These are phyloP conservation scores for Argya squamiceps DNA, from an alignment of 2,797 vertebrate species.

Conservation along the genomic window DNA sequence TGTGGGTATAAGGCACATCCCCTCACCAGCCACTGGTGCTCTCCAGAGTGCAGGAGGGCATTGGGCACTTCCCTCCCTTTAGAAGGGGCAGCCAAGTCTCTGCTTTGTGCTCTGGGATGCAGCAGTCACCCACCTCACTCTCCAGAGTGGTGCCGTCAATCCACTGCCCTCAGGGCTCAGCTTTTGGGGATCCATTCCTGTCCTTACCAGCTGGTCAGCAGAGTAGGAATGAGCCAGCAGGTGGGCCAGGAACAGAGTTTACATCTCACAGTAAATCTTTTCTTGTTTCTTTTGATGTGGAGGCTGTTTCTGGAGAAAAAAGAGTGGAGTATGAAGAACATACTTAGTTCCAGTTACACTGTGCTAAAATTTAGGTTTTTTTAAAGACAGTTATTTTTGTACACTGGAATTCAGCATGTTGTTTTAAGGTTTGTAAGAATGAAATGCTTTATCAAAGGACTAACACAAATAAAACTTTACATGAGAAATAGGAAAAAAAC, in stretches of 20 bases:
- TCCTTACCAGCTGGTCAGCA: background rate
- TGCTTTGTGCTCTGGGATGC: background rate
- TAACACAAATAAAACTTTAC: constrained; percentile 17
- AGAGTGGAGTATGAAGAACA: background rate
- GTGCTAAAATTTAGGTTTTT: background rate
- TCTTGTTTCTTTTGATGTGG: background rate
- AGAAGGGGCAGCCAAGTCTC: background rate
- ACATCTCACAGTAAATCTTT: background rate
- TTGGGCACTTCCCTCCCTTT: background rate
- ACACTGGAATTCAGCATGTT: background rate
- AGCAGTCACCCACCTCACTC: background rate
- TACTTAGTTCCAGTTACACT: background rate
- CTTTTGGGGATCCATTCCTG: background rate
- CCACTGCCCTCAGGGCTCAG: background rate
- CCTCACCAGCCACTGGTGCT: rapidly evolving
- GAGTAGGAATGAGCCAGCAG: background rate
- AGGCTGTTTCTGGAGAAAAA: background rate
- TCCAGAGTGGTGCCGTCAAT: background rate
- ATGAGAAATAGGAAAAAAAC: background rate
- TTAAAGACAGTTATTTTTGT: constrained; percentile 53
- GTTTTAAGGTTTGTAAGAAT: constrained; percentile 3
- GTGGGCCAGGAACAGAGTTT: background rate
- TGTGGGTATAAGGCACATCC: rapidly evolving
- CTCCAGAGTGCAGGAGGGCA: background rate
- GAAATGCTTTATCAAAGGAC: background rate